These are phyloP conservation scores for Drosophila kuntzei DNA, from an alignment of 2,888 invertebrate genomes.

Conservation along the genomic window DNA sequence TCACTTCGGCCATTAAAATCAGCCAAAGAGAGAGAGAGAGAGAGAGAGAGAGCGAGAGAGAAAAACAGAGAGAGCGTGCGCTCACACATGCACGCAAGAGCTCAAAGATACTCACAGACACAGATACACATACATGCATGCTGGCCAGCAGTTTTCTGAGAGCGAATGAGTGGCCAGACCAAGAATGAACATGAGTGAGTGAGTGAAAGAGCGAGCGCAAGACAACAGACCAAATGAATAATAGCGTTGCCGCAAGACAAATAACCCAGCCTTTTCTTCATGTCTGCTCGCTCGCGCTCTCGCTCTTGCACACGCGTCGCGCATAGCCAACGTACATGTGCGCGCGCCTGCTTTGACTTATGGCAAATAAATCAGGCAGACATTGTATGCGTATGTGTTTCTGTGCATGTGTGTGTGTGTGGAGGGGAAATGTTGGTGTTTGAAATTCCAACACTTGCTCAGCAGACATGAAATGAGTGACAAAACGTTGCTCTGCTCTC, in stretches of 20 bases:
- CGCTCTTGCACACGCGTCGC: conserved; percentile 46
- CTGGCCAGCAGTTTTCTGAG: conserved; percentile 31
- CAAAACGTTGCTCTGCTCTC: conserved; percentile 34
- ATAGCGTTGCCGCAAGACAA: conserved; percentile 85
- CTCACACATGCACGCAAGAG: conserved; percentile 22
- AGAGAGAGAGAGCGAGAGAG: conserved; percentile 38
- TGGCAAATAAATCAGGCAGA: conserved; percentile 77
- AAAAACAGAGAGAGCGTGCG: conserved; percentile 44
- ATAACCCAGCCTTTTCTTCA: conserved; percentile 85
- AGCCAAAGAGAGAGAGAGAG: conserved; percentile 53
- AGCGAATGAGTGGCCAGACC: conserved; percentile 53
- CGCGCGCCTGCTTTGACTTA: conserved; percentile 78
- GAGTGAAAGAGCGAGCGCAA: conserved; percentile 54
- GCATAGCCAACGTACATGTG: conserved; percentile 50
- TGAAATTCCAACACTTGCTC: conserved; percentile 47
- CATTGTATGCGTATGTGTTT: conserved; percentile 36
- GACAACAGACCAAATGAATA: conserved; percentile 82
- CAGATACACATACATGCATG: conserved; percentile 29
- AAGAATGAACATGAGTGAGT: conserved; percentile 62
- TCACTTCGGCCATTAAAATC: conserved; percentile 86
- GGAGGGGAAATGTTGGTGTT: conserved; percentile 65
- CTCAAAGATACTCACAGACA: conserved; percentile 38
- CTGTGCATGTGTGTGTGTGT: conserved; percentile 39
- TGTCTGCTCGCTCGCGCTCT: conserved; percentile 40
- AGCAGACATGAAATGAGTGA: conserved; percentile 44